Base-by-base conservation (phyloP, 2,888 invertebrate genomes). In the Anagyrus pseudococci region DNA sequence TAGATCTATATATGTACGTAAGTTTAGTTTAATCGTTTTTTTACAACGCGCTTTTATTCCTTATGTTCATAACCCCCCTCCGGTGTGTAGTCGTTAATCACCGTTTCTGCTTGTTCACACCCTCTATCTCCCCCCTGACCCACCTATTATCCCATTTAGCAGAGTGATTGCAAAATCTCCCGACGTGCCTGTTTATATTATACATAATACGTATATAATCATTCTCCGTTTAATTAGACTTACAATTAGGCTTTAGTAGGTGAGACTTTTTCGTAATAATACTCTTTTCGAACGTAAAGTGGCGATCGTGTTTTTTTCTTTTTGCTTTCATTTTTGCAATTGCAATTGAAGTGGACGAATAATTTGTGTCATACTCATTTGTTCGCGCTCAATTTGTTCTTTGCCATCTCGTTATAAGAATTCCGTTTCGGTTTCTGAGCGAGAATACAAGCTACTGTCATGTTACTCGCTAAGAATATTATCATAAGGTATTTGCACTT, bases 81-180 rank as follows among this genome's bases (percentile, higher is more conserved):
- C 47, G 1, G 17, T 26, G 23, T n/a, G 52, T 46, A 13, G 6
- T 1, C n/a, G 3, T 22, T n/a, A 8, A 2, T 53, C n/a, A n/a
- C n/a, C n/a, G n/a, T n/a, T n/a, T n/a, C n/a, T n/a, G n/a, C n/a
- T n/a, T n/a, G n/a, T n/a, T n/a, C n/a, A n/a, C n/a, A n/a, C n/a
- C n/a, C n/a, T n/a, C n/a, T n/a, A n/a, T n/a, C n/a, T n/a, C n/a
- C n/a, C n/a, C n/a, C n/a, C n/a, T n/a, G n/a, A n/a, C n/a, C n/a
- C n/a, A n/a, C n/a, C n/a, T 33, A 13, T 17, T 22, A 26, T 25
- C 22, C 7, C 23, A 20, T 23, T 64, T 63, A 71, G 70, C 71
- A 70, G 68, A 70, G 72, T 74, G 74, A 74, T 74, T 76, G 77
- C 73, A 72, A 75, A 74, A 73, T 74, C 67, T 58, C 17, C 22